Percentiles rank a stretch among this genome's conserved stretches.
These are phyloP conservation scores for Petrocephalus microphthalmus DNA, from an alignment of 2,113 vertebrate genomes.

Conservation along the genomic window DNA sequence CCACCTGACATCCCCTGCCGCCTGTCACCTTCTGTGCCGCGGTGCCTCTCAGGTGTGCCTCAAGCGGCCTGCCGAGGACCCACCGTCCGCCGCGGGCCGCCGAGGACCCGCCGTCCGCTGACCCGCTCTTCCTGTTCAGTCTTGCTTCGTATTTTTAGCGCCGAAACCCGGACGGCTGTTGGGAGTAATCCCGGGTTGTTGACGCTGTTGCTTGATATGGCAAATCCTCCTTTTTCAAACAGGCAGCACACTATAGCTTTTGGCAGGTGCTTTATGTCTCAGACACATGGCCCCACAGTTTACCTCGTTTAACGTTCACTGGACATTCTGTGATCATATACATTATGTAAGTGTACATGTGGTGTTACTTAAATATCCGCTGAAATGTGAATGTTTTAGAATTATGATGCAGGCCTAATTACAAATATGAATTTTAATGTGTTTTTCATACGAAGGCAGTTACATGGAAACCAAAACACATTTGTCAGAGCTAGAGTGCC, in stretches of 20 bases:
- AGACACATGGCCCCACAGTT: not conserved
- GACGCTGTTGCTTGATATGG: not conserved
- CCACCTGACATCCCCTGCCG: not conserved
- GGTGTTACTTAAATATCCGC: not conserved
- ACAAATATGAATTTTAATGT: not conserved
- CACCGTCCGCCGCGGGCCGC: not conserved
- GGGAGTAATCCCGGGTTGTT: too few species aligned
- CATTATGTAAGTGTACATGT: not conserved
- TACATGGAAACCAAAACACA: not conserved
- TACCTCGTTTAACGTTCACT: not conserved
- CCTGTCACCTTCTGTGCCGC: not conserved
- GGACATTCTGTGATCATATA: not conserved
- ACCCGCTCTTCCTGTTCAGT: not conserved
- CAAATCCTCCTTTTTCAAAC: not conserved
- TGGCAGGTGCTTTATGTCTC: not conserved
- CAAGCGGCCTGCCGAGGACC: not conserved
- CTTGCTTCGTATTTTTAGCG: not conserved
- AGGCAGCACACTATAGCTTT: not conserved
- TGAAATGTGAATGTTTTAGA: not conserved
- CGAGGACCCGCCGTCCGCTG: not conserved
- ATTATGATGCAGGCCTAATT: not conserved
- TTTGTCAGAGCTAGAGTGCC: conserved; percentile 25
- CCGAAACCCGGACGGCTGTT: not conserved
- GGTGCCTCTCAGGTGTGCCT: not conserved
- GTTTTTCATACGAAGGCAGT: not conserved